phyloP scores from a whole-genome alignment of 2,113 vertebrate genomes.

The Lamprotornis superbus region DNA sequence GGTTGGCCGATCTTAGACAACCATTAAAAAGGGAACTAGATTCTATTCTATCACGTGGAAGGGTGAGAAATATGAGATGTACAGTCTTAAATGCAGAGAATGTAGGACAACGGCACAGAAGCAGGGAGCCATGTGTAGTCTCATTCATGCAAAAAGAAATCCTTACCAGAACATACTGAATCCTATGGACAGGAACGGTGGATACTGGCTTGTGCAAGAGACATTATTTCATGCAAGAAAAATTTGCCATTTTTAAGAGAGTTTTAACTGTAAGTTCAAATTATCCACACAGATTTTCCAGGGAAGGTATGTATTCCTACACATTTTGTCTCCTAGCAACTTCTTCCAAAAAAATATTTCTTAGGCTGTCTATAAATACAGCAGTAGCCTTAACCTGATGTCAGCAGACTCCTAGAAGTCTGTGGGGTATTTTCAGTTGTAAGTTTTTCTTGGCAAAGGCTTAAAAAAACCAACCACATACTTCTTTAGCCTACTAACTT shows the following conservation, averaged over 20 bases:
- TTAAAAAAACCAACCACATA: fast-evolving
- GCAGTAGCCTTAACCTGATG: neutral
- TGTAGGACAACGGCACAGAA: neutral
- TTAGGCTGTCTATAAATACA: neutral
- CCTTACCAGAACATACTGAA: neutral
- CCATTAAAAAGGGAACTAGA: neutral
- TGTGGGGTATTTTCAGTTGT: fast-evolving
- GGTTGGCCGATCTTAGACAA: neutral
- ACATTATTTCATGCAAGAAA: neutral
- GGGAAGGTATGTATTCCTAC: neutral
- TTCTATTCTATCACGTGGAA: neutral
- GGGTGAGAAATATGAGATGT: neutral
- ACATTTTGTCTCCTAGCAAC: neutral
- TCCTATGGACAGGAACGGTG: neutral
- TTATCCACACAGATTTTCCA: neutral
- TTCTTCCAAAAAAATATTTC: neutral
- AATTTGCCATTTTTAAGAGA: neutral
- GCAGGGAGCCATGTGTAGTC: neutral
- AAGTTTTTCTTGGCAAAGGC: neutral
- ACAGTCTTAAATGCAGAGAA: neutral
- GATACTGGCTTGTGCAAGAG: neutral
- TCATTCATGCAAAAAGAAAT: neutral
- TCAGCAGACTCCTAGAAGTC: neutral
- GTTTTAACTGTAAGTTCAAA: neutral
- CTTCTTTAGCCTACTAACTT: neutral